These are phyloP conservation scores for Noctuana brunneofusca DNA, from an alignment of 2,888 invertebrate species.

Conservation along the genomic window DNA sequence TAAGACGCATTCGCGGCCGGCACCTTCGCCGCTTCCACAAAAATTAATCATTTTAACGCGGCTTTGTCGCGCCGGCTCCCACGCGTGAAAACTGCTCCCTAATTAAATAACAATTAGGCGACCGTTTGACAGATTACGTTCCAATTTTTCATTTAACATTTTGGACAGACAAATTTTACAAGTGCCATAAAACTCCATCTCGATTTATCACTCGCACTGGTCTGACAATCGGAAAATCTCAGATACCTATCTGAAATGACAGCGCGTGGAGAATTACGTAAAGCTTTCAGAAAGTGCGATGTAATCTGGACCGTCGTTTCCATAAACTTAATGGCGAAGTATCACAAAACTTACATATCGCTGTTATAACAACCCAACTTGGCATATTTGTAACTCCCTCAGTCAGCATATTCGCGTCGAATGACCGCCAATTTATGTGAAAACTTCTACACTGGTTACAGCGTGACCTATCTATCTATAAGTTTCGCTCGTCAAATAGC, in stretches of 20 bases:
- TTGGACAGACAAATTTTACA: slow-evolving; percentile 54
- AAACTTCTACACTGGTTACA: slow-evolving; percentile 77
- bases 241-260: slow-evolving; percentile 55
- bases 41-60: slow-evolving; percentile 81
- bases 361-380: slow-evolving; percentile 82
- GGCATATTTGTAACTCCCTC: slow-evolving; percentile 82
- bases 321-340: slow-evolving; percentile 81
- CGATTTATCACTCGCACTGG: slow-evolving; percentile 61
- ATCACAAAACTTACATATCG: slow-evolving; percentile 82
- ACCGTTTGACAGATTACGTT: slow-evolving; percentile 74
- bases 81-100: slow-evolving; percentile 73
- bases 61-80: slow-evolving; percentile 74
- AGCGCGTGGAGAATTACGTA: slow-evolving; percentile 71
- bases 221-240: slow-evolving; percentile 41
- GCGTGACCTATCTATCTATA: slow-evolving; percentile 76
- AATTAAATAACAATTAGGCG: slow-evolving; percentile 80
- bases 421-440: slow-evolving; percentile 83
- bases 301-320: slow-evolving; percentile 79
- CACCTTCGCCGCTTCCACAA: slow-evolving; percentile 63
- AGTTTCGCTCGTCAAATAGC: slow-evolving; percentile 79
- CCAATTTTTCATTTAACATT: slow-evolving; percentile 63
- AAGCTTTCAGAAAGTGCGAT: slow-evolving; percentile 81
- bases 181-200: slow-evolving; percentile 63
- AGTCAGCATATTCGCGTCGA: slow-evolving; percentile 82
- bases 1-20: slow-evolving; percentile 63